Conservation (phyloP, 2,113 vertebrate genomes). For the Corythaixoides concolor region DNA sequence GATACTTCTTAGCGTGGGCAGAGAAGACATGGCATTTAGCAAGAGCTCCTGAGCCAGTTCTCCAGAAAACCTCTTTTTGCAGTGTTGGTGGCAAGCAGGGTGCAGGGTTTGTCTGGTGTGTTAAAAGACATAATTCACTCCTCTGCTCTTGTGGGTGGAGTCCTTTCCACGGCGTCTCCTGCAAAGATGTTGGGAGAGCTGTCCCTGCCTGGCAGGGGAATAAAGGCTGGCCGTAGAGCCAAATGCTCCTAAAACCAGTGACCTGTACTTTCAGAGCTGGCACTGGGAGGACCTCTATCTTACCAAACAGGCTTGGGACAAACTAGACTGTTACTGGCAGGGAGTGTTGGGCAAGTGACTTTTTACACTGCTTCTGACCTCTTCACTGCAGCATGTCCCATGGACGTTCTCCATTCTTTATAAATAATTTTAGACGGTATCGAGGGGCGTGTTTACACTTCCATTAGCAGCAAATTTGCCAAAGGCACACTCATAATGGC, state of each 20-base stretch:
- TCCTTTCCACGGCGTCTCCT: background rate
- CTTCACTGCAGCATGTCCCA: fast-evolving
- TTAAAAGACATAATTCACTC: background rate
- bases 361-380: background rate
- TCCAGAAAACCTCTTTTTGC: background rate
- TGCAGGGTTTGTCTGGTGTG: background rate
- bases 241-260: background rate
- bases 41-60: background rate
- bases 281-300: background rate
- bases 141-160: background rate
- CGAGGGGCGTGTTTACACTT: background rate
- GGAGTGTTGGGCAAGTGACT: background rate
- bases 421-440: background rate
- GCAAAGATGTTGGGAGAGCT: background rate
- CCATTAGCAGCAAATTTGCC: background rate
- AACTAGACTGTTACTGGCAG: background rate
- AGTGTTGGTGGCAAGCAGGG: background rate
- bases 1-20: background rate
- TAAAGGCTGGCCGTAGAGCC: background rate
- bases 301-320: background rate
- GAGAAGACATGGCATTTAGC: background rate
- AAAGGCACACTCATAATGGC: background rate
- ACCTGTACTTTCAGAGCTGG: background rate
- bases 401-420: background rate
- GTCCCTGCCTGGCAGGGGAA: background rate